Conservation (phyloP, 2,888 invertebrate species). For the Sarcophaga caerulescens region DNA sequence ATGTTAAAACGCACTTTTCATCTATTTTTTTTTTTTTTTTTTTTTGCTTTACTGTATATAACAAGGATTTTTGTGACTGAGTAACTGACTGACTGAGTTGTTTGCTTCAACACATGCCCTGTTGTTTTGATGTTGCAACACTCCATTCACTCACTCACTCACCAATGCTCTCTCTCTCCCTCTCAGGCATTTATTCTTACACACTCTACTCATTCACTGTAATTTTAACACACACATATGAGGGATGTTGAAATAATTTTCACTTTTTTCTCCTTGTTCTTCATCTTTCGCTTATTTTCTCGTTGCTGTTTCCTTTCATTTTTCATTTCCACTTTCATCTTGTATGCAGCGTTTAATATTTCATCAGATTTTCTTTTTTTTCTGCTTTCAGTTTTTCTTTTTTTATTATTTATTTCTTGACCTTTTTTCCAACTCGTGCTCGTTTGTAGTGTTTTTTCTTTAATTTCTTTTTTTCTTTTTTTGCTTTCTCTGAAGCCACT, state of each 20-base stretch:
- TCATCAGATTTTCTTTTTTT: slow-evolving; percentile 60
- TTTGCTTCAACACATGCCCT: slow-evolving; percentile 10
- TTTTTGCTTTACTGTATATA: background rate
- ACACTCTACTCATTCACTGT: slow-evolving; percentile 1
- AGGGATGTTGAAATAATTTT: slow-evolving; percentile 54
- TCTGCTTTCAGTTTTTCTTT: no score
- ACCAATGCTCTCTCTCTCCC: slow-evolving; percentile 28
- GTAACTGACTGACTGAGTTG: background rate
- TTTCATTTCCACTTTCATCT: slow-evolving; percentile 61
- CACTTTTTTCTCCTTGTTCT: slow-evolving; percentile 28
- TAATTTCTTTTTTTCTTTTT: background rate
- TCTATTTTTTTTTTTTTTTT: slow-evolving; percentile 28
- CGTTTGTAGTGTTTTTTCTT: slow-evolving; percentile 9
- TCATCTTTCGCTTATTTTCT: slow-evolving; percentile 25
- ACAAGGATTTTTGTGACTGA: background rate
- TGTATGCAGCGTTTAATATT: slow-evolving; percentile 64
- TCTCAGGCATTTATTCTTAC: slow-evolving; percentile 34
- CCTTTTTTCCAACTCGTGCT: slow-evolving; percentile 46
- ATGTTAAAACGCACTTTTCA: slow-evolving; percentile 45
- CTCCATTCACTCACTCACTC: slow-evolving; percentile 17
- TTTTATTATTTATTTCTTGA: slow-evolving; percentile 49
- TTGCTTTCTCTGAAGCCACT: slow-evolving; percentile 45
- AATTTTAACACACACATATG: background rate
- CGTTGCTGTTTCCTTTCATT: slow-evolving; percentile 40
- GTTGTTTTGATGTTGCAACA: slow-evolving; percentile 15